These are phyloP conservation scores for Spilarctia lutea DNA, from an alignment of 2,888 invertebrate species.

Conservation along the genomic window DNA sequence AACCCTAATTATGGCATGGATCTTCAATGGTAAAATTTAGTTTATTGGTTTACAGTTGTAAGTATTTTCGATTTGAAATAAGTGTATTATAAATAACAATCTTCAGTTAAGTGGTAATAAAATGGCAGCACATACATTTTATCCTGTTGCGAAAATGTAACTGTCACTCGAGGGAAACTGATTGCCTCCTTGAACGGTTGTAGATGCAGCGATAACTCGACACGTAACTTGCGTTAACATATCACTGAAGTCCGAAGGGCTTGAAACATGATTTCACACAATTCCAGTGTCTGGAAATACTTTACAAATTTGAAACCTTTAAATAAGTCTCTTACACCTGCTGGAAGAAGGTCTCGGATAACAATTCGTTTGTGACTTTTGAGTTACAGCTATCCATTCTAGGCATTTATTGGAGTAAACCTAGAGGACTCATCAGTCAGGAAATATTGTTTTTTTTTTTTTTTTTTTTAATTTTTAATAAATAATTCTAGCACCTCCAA, in stretches of 20 bases:
- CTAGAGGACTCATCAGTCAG: too few relatives aligned
- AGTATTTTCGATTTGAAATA: not conserved
- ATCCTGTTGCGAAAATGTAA: constrained; percentile 4
- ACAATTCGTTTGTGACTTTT: too few relatives aligned
- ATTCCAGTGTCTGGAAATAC: not conserved
- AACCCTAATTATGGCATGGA: too few relatives aligned
- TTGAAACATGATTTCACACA: not conserved
- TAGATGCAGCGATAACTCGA: constrained; percentile 15
- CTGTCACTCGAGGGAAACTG: constrained; percentile 8
- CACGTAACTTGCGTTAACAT: not conserved
- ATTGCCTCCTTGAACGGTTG: constrained; percentile 8
- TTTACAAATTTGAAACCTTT: not conserved
- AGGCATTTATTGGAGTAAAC: too few relatives aligned
- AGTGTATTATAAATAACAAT: not conserved
- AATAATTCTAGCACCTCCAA: too few relatives aligned
- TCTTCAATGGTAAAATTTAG: not conserved
- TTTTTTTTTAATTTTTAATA: too few relatives aligned
- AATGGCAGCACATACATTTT: constrained; percentile 6
- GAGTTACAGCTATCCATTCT: too few relatives aligned
- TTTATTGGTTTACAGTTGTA: not conserved
- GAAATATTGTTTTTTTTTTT: too few relatives aligned
- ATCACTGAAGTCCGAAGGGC: not conserved
- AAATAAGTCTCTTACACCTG: too few relatives aligned
- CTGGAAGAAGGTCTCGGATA: too few relatives aligned
- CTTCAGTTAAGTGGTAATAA: not conserved